Base-by-base conservation (phyloP, 2,797 vertebrate genomes). In the Scolopax bukidnonensis region DNA sequence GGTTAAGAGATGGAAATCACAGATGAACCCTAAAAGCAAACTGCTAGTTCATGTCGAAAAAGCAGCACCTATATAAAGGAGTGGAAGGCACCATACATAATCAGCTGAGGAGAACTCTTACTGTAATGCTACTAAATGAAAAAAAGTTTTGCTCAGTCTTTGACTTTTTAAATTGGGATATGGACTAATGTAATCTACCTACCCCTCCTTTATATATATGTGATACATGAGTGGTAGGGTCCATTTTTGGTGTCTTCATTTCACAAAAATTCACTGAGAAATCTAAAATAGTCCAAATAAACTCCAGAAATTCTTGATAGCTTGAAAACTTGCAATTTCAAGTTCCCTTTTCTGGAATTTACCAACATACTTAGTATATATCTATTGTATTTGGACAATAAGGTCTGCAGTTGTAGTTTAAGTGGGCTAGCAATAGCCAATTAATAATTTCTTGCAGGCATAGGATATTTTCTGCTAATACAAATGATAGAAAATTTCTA, bases 121-220 rank as follows among this genome's bases (percentile, higher is more conserved):
- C 6, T 70, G 17, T n/a, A 61, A 57, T 25, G 10, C 23, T 54
- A 14, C 4, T 50, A 32, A 9, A 27, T 2, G 1, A 45, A 20
- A 51, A 45, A 36, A 57, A 12, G 0, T 10, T 67, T 73, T 33
- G 27, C 18, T 41, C 0, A 5, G 2, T 12, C 13, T 89, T 69
- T 57, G 13, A 33, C 5, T 57, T 11, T 36, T 81, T 82, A 36
- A 78, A 89, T 43, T 5, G 41, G 2, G 8, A 10, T 45, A 51
- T 14, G 43, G 13, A 64, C 9, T 79, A 53, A 48, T 23, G 4
- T 19, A 57, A 25, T 27, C 32, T 71, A 54, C 16, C 7, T 32
- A 40, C 1, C 0, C 1, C 1, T 53, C 14, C 14, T 56, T 69
- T 11, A 14, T 7, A 32, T 11, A 12, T 13, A 50, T 30, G 5